A percentile compares a stretch with the other conserved stretches of the same genome.
These are phyloP conservation scores for Ahaetulla prasina DNA, from an alignment of 2,113 vertebrate species.

Conservation along the genomic window DNA sequence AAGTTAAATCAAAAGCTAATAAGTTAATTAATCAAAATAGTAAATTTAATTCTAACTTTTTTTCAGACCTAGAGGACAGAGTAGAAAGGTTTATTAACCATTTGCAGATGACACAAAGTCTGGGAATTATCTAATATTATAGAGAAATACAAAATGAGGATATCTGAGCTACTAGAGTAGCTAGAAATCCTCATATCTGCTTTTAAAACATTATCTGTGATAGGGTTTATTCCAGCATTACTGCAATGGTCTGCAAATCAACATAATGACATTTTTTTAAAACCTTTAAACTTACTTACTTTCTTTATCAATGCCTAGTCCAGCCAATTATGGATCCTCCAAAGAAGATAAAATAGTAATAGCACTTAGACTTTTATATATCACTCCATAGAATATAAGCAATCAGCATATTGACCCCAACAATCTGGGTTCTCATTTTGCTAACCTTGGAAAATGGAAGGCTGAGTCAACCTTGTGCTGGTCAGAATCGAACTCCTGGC, in stretches of 20 bases:
- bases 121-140: neutral
- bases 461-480: neutral
- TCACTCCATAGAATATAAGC: neutral
- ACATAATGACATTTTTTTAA: neutral
- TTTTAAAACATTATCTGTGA: neutral
- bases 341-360: neutral
- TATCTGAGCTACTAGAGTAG: neutral
- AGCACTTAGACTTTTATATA: neutral
- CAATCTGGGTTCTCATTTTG: neutral
- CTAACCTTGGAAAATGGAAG: neutral
- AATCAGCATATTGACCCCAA: neutral
- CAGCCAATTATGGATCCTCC: neutral
- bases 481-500: neutral
- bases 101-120: neutral
- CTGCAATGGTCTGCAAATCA: neutral
- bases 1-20: neutral
- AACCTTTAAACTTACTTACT: neutral
- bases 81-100: neutral
- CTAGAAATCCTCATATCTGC: neutral
- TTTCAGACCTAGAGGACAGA: neutral
- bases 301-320: neutral
- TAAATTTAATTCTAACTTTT: neutral
- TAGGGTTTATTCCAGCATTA: neutral
- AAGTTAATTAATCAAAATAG: neutral
- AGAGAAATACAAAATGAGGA: neutral